Base-by-base conservation (phyloP, 2,888 invertebrate species). In the Agrochola lota region DNA sequence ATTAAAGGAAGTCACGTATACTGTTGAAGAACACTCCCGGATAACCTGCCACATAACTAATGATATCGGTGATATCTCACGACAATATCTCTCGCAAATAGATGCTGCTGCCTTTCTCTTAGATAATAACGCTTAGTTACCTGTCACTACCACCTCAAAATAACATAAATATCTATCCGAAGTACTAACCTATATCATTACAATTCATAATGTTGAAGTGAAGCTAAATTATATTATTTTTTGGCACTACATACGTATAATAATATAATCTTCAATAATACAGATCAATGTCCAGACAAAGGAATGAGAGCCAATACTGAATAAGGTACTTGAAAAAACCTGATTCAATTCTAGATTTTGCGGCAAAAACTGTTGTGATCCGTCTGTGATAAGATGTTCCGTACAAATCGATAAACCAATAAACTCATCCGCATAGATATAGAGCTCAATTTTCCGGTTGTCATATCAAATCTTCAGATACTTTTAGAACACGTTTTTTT, bases 41-140 rank as follows among this genome's bases (percentile, higher is more conserved):
- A 60, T 78, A 60, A 30, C 2, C 17, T 35, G n/a, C 17, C 46
- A n/a, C n/a, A 55, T 46, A 60, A 55, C 78, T 67, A 78, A 79
- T 71, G 60, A 55, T 71, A 2, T 66, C 46, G 2, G 11, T n/a
- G 7, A 67, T 20, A 62, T 52, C n/a, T 77, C 66, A 77, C 49
- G 40, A 46, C 43, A 60, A 35, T 55, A 40, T 26, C 4, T 35
- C 55, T 60, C 17, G 15, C 46, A 35, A 66, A 78, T 40, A 60
- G 23, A 71, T 46, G 2, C 0, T 23, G 23, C 2, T 78, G 66
- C 52, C 78, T 78, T 60, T 79, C 67, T 72, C 67, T 64, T 43
- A 2, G 5, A 30, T 71, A 70, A 23, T 49, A 63, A n/a, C 30
- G 12, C 49, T 52, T 69, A 23, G 23, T 30, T 26, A 64, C 23